phyloP scores from a whole-genome alignment of 2,888 invertebrate genomes.

The Prionchulus punctatus region DNA sequence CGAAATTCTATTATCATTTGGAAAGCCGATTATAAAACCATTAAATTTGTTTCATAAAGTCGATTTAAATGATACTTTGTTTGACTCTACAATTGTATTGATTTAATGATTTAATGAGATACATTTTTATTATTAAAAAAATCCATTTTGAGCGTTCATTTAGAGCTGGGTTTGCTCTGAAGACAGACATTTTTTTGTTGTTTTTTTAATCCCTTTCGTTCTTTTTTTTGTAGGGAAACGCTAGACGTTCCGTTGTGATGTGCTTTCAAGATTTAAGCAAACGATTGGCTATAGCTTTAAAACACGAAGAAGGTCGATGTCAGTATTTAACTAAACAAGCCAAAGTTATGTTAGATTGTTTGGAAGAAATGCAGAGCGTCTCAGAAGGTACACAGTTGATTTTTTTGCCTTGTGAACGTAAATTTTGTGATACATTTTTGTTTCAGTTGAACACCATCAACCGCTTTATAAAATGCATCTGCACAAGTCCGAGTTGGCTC shows the following conservation, averaged over 20 bases:
- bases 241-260: conserved; percentile 74
- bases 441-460: not conserved
- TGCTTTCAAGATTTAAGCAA: conserved; percentile 86
- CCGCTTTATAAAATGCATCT: conserved; percentile 60
- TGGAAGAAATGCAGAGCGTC: conserved; percentile 31
- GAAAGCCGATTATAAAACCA: too few species aligned
- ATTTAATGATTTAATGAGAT: too few species aligned
- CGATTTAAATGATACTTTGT: too few species aligned
- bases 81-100: too few species aligned
- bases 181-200: too few species aligned
- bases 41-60: too few species aligned
- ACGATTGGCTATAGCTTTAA: conserved; percentile 50
- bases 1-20: too few species aligned
- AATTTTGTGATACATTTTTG: not conserved
- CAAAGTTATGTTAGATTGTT: conserved; percentile 52
- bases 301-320: conserved; percentile 75
- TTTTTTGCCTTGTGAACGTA: conserved; percentile 6
- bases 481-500: conserved; percentile 61
- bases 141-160: too few species aligned
- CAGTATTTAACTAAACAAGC: conserved; percentile 75
- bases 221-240: conserved; percentile 70
- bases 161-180: too few species aligned
- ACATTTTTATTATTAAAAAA: too few species aligned
- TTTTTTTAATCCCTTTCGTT: not conserved
- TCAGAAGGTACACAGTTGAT: conserved; percentile 39